Base-by-base conservation (phyloP, 2,888 invertebrate genomes). In the Rotaria sp. region DNA sequence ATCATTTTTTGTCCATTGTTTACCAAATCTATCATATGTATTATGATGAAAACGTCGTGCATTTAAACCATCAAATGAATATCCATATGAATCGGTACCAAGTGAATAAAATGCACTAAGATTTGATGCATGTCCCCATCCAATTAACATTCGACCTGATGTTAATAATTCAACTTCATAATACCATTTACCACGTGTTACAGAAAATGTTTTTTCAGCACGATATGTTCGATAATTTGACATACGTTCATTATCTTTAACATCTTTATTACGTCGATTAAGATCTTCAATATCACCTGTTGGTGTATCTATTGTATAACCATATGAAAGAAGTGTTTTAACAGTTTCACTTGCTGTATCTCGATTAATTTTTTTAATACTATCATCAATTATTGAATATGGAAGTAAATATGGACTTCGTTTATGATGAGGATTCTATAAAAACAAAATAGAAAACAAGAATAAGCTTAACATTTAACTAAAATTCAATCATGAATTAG, bases 271-370 rank as follows among this genome's bases (percentile, higher is more conserved):
- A 13, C n/a, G 15, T 84, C 84, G 45, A 50, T 35, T 38, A 57
- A 35, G 38, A 41, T 92, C 92, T 88, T 92, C 92, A 84, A 91
- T 89, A 90, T 97, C 97, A 24, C 95, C 95, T 2, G 96, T 96
- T 0, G 99, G 99, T 21, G 98, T 95, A 90, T 99, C 99, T 88
- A 99, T 92, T 90, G 95, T 95, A 90, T 99, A 98, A 15, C 99
- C 99, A 89, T 99, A 99, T 0, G 98, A 96, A 24, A 99, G 92
- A 1, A 99, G 92, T 0, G 98, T 99, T 88, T 96, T 93, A 0
- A 99, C 97, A 0, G 97, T 97, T 92, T 99, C 99, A 3, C 96
- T 96, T 0, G 99, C 97, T 0, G 97, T 97, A 89, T 98, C 97
- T 75, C 97, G 92, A 92, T 99, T 99, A 0, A 98, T 97, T 90